A percentile compares a stretch with the other conserved stretches of the same genome.
Evolutionary conservation across 2,113 vertebrate genomes (phyloP).

Genomic region (Hippocampus comes): DNA sequence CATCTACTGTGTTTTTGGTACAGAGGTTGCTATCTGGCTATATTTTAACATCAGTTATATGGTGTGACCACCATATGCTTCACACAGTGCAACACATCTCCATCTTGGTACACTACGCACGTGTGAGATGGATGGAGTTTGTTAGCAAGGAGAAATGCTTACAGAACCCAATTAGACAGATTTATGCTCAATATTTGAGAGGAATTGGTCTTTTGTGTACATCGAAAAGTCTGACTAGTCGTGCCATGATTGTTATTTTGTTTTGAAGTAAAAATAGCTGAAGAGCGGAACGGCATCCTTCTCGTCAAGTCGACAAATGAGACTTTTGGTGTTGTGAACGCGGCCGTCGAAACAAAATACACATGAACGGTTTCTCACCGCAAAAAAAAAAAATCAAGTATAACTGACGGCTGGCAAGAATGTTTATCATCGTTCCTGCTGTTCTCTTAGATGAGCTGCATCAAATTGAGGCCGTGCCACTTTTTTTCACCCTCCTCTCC

Average conservation of each 20-base stretch:
- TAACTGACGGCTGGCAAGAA: not conserved
- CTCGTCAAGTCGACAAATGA: not conserved
- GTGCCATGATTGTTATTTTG: not conserved
- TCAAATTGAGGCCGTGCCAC: slow-evolving; percentile 1
- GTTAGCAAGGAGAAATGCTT: too few species aligned
- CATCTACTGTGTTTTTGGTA: too few species aligned
- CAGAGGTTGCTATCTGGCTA: too few species aligned
- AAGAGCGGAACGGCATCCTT: not conserved
- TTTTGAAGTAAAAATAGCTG: not conserved
- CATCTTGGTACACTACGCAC: too few species aligned
- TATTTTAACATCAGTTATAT: too few species aligned
- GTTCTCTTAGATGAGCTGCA: slow-evolving; percentile 9
- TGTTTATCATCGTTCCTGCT: slow-evolving; percentile 14
- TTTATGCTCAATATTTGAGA: too few species aligned
- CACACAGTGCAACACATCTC: too few species aligned
- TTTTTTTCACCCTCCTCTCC: slow-evolving; percentile 4
- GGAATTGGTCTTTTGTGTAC: too few species aligned
- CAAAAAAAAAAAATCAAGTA: not conserved
- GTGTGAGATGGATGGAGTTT: too few species aligned
- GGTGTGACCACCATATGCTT: too few species aligned
- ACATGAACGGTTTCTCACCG: not conserved
- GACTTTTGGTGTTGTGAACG: not conserved
- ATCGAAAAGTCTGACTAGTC: not conserved
- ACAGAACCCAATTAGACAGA: too few species aligned
- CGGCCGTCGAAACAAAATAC: not conserved